phyloP scores from a whole-genome alignment of 2,113 vertebrate species.

The Tiliqua scincoides region DNA sequence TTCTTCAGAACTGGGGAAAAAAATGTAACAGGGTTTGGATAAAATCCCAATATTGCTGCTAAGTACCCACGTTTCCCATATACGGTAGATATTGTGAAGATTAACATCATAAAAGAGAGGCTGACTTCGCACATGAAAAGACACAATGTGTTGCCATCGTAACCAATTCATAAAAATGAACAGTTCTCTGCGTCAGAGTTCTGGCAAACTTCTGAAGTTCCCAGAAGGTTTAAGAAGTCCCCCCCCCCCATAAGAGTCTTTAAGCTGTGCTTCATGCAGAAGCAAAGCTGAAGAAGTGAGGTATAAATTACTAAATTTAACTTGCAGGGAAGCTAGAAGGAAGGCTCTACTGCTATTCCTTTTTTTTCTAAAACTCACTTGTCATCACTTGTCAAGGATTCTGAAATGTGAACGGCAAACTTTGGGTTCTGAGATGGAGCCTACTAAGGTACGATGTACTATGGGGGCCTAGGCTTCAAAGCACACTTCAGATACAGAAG shows the following conservation, averaged over 20 bases:
- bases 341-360: not conserved
- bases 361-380: too few species aligned
- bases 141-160: constrained; percentile 45
- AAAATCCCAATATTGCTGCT: constrained; percentile 33
- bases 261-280: not conserved
- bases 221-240: not conserved
- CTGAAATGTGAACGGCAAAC: not conserved
- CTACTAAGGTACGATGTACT: not conserved
- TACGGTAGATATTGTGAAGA: constrained; percentile 31
- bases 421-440: not conserved
- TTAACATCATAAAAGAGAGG: constrained; percentile 44
- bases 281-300: constrained; percentile 13
- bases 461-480: not conserved
- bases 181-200: constrained; percentile 27
- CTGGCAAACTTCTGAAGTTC: constrained; percentile 47
- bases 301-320: not conserved
- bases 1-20: not conserved
- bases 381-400: not conserved
- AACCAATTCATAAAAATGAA: constrained; percentile 50
- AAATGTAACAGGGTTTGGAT: not conserved
- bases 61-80: constrained; percentile 34
- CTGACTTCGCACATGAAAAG: constrained; percentile 37
- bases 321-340: not conserved
- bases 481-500: not conserved
- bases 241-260: not conserved